A percentile compares a stretch with the other conserved stretches of the same genome.
phyloP scores from a whole-genome alignment of 2,888 invertebrate genomes.

The Nemotelus nigrinus region DNA sequence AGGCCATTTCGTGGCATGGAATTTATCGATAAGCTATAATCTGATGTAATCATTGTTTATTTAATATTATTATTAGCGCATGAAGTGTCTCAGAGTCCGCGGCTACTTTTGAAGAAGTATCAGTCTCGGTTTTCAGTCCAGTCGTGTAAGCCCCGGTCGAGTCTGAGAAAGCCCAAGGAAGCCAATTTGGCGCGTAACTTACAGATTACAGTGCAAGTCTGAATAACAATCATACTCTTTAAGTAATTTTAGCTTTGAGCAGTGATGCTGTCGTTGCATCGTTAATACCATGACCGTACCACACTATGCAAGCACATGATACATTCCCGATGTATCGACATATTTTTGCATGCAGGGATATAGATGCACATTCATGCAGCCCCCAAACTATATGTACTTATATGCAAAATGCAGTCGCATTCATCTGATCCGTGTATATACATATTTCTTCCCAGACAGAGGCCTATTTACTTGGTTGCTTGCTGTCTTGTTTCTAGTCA shows the following conservation, averaged over 20 bases:
- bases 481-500: slow-evolving; percentile 12
- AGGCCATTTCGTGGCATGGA: not conserved
- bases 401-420: not conserved
- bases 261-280: not conserved
- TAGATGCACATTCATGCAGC: no score
- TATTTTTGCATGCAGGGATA: no score
- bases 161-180: not conserved
- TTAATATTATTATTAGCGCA: not conserved
- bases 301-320: no score
- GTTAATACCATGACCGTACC: no score
- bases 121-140: not conserved
- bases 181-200: not conserved
- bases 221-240: not conserved
- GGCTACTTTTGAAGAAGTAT: not conserved
- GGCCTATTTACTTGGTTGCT: slow-evolving; percentile 7
- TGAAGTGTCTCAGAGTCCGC: not conserved
- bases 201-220: not conserved
- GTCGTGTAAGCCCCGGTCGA: no score
- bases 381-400: no score
- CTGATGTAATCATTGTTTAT: not conserved
- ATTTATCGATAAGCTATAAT: not conserved
- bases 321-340: no score
- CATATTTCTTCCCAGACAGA: not conserved
- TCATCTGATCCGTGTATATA: no score
- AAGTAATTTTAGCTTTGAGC: not conserved